phyloP scores from a whole-genome alignment of 2,888 invertebrate species.

The Podotricha telesiphe region DNA sequence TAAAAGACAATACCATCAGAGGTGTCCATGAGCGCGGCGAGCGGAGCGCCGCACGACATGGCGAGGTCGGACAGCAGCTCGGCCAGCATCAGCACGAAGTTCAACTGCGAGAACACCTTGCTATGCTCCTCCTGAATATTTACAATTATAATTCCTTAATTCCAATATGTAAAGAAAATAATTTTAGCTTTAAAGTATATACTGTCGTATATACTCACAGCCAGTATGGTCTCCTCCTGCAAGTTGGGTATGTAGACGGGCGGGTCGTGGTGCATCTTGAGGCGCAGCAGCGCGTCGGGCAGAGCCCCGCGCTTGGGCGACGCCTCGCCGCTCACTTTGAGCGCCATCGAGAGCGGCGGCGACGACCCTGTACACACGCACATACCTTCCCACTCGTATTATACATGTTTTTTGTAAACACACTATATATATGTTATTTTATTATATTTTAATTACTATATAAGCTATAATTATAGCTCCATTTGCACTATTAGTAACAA shows the following conservation, averaged over 20 bases:
- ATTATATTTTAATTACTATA: no score
- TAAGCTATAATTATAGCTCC: no score
- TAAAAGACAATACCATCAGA: constrained; percentile 61
- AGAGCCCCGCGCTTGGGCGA: constrained; percentile 79
- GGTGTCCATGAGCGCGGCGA: constrained; percentile 85
- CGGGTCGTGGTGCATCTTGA: constrained; percentile 77
- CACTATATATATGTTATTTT: no score
- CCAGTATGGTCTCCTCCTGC: constrained; percentile 97
- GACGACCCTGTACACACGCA: constrained; percentile 59
- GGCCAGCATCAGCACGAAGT: constrained; percentile 97
- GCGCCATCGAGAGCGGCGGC: constrained; percentile 73
- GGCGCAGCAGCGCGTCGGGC: constrained; percentile 75
- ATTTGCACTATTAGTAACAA: no score
- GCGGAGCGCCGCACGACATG: constrained; percentile 89
- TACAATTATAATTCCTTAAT: no score
- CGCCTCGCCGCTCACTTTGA: constrained; percentile 85
- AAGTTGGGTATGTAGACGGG: constrained; percentile 95
- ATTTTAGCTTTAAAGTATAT: no score
- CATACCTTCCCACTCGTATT: background rate
- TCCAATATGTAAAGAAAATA: no score
- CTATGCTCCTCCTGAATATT: constrained; percentile 96
- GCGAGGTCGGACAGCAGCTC: constrained; percentile 97
- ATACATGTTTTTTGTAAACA: background rate
- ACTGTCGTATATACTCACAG: no score
- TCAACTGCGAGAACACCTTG: constrained; percentile 97